Base-by-base conservation (phyloP, 2,888 invertebrate species). In the Autographa pulchrina region DNA sequence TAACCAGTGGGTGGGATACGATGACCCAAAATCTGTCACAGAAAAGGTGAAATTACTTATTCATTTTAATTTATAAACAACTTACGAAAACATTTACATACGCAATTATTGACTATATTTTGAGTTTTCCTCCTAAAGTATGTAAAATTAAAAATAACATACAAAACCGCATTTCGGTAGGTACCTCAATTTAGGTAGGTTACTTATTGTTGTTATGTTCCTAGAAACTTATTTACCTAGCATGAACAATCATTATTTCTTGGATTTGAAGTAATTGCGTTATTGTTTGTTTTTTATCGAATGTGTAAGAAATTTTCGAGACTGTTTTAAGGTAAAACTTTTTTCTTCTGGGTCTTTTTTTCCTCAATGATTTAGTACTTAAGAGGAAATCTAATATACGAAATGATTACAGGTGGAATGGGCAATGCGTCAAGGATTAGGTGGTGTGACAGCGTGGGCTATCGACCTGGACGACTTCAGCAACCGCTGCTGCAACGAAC, bases 1-100 rank as follows among this genome's bases (percentile, higher is more conserved):
- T 59, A 97, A 98, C 84, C 98, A 99, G 88, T 99, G 99, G 98
- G 98, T 98, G 52, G 98, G 98, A 58, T 99, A 97, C 87, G 99
- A 99, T 88, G 98, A 98, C 91, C 95, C 96, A 0, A 96, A 97
- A 72, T 98, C 98, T 16, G 96, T 98, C 18, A 96, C 96, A 73
- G 96, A 97, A 80, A 98, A 98, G 93, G 98, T 80, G 25, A 56
- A 18, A 48, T 1, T 3, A 0, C 6, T 11, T 38, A 38, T 38
- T 38, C 11, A 2, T 38, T 38, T 38, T 38, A 38, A 9, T 14
- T n/a, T 16, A 8, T n/a, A 6, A 48, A 48, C 1, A 16, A 48
- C 48, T 48, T n/a, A n/a, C n/a, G 0, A 48, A 56, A 25, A 18
- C 7, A n/a, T n/a, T n/a, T n/a, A n/a, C n/a, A n/a, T n/a, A n/a